Conservation (phyloP, 2,113 vertebrate species). For the Indicator indicator region DNA sequence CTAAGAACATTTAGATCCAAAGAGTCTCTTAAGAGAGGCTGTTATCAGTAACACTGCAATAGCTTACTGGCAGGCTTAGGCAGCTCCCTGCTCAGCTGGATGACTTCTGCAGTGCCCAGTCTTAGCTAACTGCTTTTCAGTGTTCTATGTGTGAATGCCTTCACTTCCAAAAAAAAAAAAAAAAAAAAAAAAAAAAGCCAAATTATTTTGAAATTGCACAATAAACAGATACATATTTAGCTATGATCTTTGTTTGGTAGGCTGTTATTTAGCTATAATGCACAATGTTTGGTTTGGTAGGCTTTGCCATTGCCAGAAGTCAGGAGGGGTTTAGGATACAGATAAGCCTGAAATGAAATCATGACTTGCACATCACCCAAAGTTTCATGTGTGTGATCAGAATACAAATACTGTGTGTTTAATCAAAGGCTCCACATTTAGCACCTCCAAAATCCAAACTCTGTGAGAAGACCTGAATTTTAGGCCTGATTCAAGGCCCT, state of each 20-base stretch:
- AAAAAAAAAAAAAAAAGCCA: background rate
- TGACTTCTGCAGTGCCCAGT: background rate
- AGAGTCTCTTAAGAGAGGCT: constrained; percentile 1
- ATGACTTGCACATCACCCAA: background rate
- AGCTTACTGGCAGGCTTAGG: background rate
- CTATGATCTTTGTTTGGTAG: background rate
- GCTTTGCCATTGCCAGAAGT: background rate
- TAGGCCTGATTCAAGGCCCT: background rate
- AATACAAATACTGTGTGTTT: background rate
- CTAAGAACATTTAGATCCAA: constrained; percentile 30
- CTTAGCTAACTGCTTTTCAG: background rate
- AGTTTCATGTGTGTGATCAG: background rate
- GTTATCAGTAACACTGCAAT: background rate
- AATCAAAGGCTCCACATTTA: background rate
- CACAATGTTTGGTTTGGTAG: background rate
- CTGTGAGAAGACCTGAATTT: background rate
- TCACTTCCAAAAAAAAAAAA: background rate
- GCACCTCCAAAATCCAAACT: background rate
- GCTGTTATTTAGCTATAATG: background rate
- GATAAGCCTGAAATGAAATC: background rate
- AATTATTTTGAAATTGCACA: background rate
- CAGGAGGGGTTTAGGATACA: background rate
- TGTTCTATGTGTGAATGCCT: background rate
- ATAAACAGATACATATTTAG: background rate
- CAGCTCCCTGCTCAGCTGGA: constrained; percentile 1